Evolutionary conservation across 2,888 invertebrate genomes (phyloP).

Genomic region (Agrochola macilenta): DNA sequence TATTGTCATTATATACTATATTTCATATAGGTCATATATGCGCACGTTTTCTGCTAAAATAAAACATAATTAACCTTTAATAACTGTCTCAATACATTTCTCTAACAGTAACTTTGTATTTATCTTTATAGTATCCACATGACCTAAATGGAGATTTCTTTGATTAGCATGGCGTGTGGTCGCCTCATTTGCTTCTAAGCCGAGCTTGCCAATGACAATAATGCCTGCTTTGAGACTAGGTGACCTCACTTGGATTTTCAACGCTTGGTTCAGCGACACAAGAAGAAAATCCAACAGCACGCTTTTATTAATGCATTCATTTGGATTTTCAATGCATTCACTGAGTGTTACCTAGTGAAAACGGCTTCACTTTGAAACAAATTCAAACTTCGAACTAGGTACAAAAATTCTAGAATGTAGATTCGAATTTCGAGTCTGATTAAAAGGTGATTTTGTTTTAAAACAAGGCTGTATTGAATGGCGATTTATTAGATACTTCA

Average conservation of each 20-base stretch:
- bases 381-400: background rate
- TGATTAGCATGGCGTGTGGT: constrained; percentile 26
- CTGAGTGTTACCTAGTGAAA: background rate
- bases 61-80: too few relatives aligned
- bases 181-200: constrained; percentile 16
- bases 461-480: too few relatives aligned
- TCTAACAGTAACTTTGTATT: background rate
- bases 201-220: background rate
- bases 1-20: too few relatives aligned
- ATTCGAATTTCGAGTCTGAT: background rate
- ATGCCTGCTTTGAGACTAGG: background rate
- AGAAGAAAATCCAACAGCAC: background rate
- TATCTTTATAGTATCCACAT: background rate
- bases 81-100: background rate
- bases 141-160: constrained; percentile 14
- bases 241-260: background rate
- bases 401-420: background rate
- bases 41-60: too few relatives aligned
- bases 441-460: background rate
- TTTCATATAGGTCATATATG: too few relatives aligned
- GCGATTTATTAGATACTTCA: too few relatives aligned
- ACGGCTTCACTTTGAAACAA: background rate
- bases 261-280: background rate
- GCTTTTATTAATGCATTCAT: background rate
- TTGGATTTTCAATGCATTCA: too few relatives aligned